Evolutionary conservation across 1,140 invertebrate species (phyloP), one percentile per base, ranked within the genome.

Genomic region (Littorina saxatilis): DNA sequence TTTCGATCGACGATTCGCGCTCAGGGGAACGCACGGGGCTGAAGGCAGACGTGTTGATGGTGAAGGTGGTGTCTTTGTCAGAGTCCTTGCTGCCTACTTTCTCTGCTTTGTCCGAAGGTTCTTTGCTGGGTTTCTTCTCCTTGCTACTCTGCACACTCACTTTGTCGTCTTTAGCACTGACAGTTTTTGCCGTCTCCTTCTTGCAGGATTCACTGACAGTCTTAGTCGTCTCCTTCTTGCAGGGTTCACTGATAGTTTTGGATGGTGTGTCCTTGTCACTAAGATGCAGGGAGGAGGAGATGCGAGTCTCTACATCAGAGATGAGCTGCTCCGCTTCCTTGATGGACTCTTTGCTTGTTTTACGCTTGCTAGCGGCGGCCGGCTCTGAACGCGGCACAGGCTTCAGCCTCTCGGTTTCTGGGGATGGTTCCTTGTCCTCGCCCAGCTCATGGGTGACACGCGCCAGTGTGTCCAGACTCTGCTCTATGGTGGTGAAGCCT

Each of bases 301-400:
- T 72, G 61, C 61, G 47, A 17, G 81, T 37, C 27, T 82, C 61
- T 11, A 78, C 81, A 72, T 55, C 66, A 29, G 39, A 47, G 35
- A 82, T 68, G 37, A 29, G 72, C 47, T 77, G 73, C 29, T 27
- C 43, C 13, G 74, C 81, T 40, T 78, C 75, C 68, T 75, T 40
- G 20, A 78, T 40, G 7, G 72, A 47, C 52, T 63, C 32, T 27
- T 50, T 70, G 32, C 50, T 55, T 29, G 61, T 47, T 61, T 47
- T 55, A 23, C 37, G 1, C 7, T 17, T 27, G 47, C 32, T 32
- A 61, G 43, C 32, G 35, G 63, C 52, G 55, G 63, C 47, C 5
- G 58, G 35, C 17, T 47, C 43, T 47, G 43, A 9, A 17, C 43
- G 43, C 7, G 58, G 23, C 32, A 27, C 39, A 40, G 52, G 27